A percentile compares a stretch with the other conserved stretches of the same genome.
phyloP scores from a whole-genome alignment of 2,797 vertebrate genomes.

The Cynodonichthys magdalenae region DNA sequence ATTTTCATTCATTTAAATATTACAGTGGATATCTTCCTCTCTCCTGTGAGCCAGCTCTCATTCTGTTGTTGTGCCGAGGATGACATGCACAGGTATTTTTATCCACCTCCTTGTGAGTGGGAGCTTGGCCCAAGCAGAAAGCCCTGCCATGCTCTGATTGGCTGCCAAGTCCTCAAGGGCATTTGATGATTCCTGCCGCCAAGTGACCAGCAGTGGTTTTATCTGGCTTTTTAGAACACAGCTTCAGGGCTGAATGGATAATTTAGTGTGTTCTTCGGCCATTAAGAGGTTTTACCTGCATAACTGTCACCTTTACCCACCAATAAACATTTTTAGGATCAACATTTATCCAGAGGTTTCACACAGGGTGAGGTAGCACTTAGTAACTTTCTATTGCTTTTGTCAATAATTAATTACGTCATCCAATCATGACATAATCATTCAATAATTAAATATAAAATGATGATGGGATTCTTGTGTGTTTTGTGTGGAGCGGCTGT shows the following conservation, averaged over 20 bases:
- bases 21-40: constrained; percentile 55
- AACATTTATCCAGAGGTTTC: too few relatives aligned
- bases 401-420: too few relatives aligned
- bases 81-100: constrained; percentile 73
- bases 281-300: not conserved
- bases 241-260: constrained; percentile 33
- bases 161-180: constrained; percentile 58
- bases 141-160: constrained; percentile 65
- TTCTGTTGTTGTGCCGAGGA: constrained; percentile 58
- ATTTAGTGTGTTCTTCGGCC: constrained; percentile 33
- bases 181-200: constrained; percentile 41
- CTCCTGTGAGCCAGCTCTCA: constrained; percentile 34
- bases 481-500: too few relatives aligned
- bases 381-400: too few relatives aligned
- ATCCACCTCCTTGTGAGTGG: constrained; percentile 60
- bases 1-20: constrained; percentile 66
- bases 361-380: too few relatives aligned
- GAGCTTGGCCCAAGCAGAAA: constrained; percentile 49
- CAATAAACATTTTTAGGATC: too few relatives aligned
- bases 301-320: not conserved
- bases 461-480: too few relatives aligned
- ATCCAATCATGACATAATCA: too few relatives aligned
- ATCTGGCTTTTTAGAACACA: constrained; percentile 45
- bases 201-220: constrained; percentile 54
- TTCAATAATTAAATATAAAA: too few relatives aligned